A percentile compares a stretch with the other conserved stretches of the same genome.
Evolutionary conservation across 2,113 vertebrate genomes (phyloP).

Genomic region (Boulengeromyrus knoepffleri): DNA sequence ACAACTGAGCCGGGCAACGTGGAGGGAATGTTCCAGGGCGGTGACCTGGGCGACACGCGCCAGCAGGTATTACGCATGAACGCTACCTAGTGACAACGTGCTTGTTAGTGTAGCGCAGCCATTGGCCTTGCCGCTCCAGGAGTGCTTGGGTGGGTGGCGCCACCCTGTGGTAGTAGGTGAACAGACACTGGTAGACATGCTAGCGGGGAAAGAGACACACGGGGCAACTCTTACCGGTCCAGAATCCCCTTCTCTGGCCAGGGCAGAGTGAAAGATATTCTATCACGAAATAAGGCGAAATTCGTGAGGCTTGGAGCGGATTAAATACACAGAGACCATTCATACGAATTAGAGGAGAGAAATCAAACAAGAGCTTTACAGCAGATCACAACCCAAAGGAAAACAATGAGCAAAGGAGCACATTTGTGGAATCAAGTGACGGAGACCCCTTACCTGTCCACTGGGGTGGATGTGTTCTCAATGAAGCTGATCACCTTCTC

Average conservation of each 20-base stretch:
- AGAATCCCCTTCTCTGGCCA: constrained; percentile 93
- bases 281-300: constrained; percentile 73
- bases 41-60: not conserved
- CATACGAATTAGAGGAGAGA: not conserved
- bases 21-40: not conserved
- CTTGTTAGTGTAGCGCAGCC: constrained; percentile 25
- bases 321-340: constrained; percentile 5
- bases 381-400: not conserved
- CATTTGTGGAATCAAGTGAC: not conserved
- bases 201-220: constrained; percentile 37
- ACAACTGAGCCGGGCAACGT: not conserved
- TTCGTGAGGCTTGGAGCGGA: not conserved
- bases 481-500: constrained; percentile 99
- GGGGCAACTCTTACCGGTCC: constrained; percentile 83
- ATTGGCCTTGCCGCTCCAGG: not conserved
- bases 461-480: constrained; percentile 92
- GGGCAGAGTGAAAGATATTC: constrained; percentile 97
- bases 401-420: not conserved
- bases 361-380: not conserved
- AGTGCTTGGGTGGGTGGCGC: constrained; percentile 4
- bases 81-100: not conserved
- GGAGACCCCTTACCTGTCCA: constrained; percentile 74
- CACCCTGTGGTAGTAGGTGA: constrained; percentile 29
- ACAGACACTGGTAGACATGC: constrained; percentile 41
- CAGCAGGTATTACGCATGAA: not conserved